These are phyloP conservation scores for Aplidium turbinatum DNA, from an alignment of 23 tunicate genomes.

Conservation along the genomic window DNA sequence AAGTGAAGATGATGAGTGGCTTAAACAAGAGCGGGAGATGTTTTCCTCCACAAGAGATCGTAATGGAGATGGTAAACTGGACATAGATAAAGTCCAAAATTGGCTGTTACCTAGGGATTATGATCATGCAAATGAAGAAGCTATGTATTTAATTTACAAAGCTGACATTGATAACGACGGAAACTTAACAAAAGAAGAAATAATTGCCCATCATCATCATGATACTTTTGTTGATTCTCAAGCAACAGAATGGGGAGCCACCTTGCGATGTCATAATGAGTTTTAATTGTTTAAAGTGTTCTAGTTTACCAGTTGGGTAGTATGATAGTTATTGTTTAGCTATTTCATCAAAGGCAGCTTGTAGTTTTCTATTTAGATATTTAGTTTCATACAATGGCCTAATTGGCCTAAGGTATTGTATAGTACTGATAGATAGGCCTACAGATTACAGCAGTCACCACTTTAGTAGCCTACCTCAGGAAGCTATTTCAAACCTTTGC, in stretches of 20 bases:
- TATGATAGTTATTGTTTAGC: no score
- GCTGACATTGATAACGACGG: slow-evolving; percentile 68
- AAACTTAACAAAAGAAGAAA: slow-evolving; percentile 61
- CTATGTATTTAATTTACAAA: slow-evolving; percentile 62
- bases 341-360: no score
- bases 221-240: slow-evolving; percentile 82
- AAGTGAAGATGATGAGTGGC: slow-evolving; percentile 74
- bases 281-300: no score
- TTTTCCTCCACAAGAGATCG: slow-evolving; percentile 45
- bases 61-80: slow-evolving; percentile 61
- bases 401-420: no score
- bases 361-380: no score
- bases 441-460: no score
- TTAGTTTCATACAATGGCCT: no score
- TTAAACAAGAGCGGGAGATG: slow-evolving; percentile 53
- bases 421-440: no score
- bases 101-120: slow-evolving; percentile 76
- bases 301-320: no score
- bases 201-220: slow-evolving; percentile 75
- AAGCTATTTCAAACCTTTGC: no score
- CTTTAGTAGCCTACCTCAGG: no score
- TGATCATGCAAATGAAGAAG: slow-evolving; percentile 67
- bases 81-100: slow-evolving; percentile 51
- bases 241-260: slow-evolving; percentile 92
- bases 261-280: slow-evolving; percentile 79